Percentiles rank a stretch among this genome's conserved stretches.
phyloP scores from a whole-genome alignment of 1,140 invertebrate genomes.

The Brachionus paranguensis region DNA sequence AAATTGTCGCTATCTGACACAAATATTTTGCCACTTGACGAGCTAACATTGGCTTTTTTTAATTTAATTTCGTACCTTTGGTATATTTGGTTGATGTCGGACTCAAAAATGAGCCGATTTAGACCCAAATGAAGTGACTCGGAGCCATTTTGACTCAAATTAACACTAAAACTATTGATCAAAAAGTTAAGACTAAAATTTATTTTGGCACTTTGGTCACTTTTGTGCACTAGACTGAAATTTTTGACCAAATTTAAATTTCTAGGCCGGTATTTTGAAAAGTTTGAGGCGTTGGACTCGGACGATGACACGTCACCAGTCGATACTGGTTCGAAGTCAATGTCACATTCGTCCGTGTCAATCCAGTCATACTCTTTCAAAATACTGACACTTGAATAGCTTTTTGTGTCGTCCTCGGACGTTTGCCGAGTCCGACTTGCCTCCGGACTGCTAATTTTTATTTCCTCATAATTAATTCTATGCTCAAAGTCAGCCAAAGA shows the following conservation, averaged over 20 bases:
- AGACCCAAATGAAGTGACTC: neutral
- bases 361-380: conserved; percentile 28
- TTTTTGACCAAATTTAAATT: conserved; percentile 4
- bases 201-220: neutral
- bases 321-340: neutral
- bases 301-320: conserved; percentile 1
- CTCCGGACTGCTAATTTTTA: neutral
- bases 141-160: neutral
- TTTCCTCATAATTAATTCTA: neutral
- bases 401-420: neutral
- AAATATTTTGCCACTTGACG: neutral
- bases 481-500: neutral
- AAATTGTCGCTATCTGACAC: neutral
- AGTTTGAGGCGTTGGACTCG: neutral
- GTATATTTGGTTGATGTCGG: neutral
- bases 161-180: neutral
- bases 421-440: neutral
- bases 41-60: neutral
- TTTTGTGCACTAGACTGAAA: neutral
- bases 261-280: neutral
- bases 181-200: conserved; percentile 4
- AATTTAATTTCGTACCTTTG: neutral
- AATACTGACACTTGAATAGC: conserved; percentile 9
- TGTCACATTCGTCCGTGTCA: neutral
- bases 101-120: conserved; percentile 14